phyloP scores from a whole-genome alignment of 2,888 invertebrate species.

The Notodonta dromedarius region DNA sequence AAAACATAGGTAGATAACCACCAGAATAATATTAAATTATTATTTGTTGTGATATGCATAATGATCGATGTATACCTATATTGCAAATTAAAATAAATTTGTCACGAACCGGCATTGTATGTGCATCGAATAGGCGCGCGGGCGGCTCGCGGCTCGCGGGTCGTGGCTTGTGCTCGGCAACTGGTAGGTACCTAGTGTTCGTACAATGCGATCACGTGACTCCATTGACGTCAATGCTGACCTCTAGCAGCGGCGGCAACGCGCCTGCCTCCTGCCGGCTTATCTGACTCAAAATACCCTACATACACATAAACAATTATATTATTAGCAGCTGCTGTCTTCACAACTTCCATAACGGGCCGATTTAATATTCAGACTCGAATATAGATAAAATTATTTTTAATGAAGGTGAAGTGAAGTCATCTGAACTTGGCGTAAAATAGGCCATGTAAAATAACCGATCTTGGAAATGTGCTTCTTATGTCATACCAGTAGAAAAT shows the following conservation, averaged over 20 bases:
- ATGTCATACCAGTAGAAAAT: no score
- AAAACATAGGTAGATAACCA: no score
- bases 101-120: background rate
- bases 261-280: conserved; percentile 73
- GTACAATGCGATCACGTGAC: conserved; percentile 83
- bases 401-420: no score
- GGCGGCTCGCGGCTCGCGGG: background rate
- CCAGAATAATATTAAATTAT: no score
- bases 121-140: background rate
- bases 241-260: conserved; percentile 82
- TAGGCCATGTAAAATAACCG: no score
- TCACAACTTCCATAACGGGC: conserved; percentile 9
- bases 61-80: no score
- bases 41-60: background rate
- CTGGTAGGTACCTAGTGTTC: conserved; percentile 51
- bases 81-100: background rate
- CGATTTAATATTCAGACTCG: conserved; percentile 2
- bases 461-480: no score
- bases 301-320: conserved; percentile 45
- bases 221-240: conserved; percentile 89
- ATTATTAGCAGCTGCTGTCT: conserved; percentile 4
- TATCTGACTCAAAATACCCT: conserved; percentile 76
- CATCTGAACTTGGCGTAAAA: no score
- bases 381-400: no score
- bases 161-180: conserved; percentile 23